These are phyloP conservation scores for Mormyrus iriodes DNA, from an alignment of 2,113 vertebrate genomes.

Conservation along the genomic window DNA sequence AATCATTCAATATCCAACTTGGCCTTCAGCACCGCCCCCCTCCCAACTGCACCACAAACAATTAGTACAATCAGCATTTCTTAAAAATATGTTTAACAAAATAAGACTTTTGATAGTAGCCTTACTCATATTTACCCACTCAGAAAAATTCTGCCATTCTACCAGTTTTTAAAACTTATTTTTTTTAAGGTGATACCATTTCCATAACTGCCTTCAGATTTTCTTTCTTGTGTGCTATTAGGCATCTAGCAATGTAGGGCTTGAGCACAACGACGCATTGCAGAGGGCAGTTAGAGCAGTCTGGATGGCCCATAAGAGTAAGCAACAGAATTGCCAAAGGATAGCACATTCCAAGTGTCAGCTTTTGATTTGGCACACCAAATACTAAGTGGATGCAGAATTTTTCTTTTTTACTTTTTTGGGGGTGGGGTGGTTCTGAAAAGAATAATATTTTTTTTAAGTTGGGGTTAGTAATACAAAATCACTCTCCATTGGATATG, in stretches of 20 bases:
- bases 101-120: background rate
- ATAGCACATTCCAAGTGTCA: background rate
- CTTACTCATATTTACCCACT: background rate
- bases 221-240: background rate
- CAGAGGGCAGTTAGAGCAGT: background rate
- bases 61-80: background rate
- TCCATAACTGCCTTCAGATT: background rate
- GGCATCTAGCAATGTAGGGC: background rate
- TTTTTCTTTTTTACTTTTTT: background rate
- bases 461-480: background rate
- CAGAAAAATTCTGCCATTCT: background rate
- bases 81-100: background rate
- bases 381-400: background rate
- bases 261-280: background rate
- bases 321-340: background rate
- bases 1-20: background rate
- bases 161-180: background rate
- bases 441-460: background rate
- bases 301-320: background rate
- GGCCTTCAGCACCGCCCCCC: background rate
- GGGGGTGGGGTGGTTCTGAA: background rate
- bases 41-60: background rate
- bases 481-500: background rate
- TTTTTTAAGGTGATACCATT: background rate
- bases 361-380: slow-evolving; percentile 3